phyloP scores from a whole-genome alignment of 2,888 invertebrate species.

The Embidobia sp. region DNA sequence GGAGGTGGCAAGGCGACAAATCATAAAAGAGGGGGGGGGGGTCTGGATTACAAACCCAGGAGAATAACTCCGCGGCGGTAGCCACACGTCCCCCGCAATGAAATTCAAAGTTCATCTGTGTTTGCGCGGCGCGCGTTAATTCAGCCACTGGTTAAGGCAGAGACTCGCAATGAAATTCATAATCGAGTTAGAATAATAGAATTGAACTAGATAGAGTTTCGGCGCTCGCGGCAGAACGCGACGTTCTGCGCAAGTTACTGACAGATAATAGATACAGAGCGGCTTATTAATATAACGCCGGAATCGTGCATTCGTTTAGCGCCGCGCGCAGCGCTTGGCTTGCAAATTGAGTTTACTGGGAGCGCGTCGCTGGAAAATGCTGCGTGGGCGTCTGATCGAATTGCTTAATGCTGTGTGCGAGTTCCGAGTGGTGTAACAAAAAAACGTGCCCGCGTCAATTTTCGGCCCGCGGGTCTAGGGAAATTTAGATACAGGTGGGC shows the following conservation, averaged over 20 bases:
- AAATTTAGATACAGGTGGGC: conserved; percentile 5
- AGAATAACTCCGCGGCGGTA: conserved; percentile 61
- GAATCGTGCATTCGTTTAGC: conserved; percentile 64
- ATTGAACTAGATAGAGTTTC: conserved; percentile 65
- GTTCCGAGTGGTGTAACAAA: conserved; percentile 14
- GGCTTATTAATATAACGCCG: conserved; percentile 72
- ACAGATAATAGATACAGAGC: conserved; percentile 69
- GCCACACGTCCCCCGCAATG: conserved; percentile 63
- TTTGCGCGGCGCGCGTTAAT: conserved; percentile 62
- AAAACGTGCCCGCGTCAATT: conserved; percentile 16
- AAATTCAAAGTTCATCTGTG: conserved; percentile 66
- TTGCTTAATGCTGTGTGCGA: conserved; percentile 23
- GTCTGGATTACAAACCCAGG: conserved; percentile 58
- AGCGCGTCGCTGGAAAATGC: not conserved
- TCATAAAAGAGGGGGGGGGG: too few relatives aligned
- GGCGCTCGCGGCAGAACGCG: conserved; percentile 42
- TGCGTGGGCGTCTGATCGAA: conserved; percentile 10
- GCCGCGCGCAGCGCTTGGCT: too few relatives aligned
- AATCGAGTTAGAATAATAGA: conserved; percentile 66
- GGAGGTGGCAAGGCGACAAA: too few relatives aligned
- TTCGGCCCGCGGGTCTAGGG: not conserved
- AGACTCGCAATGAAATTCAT: conserved; percentile 66
- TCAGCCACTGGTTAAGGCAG: conserved; percentile 62
- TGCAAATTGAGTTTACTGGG: conserved; percentile 19
- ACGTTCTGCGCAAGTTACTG: conserved; percentile 46